These are phyloP conservation scores for Drosophila chauvacae DNA, from an alignment of 1,140 invertebrate genomes.

Conservation along the genomic window DNA sequence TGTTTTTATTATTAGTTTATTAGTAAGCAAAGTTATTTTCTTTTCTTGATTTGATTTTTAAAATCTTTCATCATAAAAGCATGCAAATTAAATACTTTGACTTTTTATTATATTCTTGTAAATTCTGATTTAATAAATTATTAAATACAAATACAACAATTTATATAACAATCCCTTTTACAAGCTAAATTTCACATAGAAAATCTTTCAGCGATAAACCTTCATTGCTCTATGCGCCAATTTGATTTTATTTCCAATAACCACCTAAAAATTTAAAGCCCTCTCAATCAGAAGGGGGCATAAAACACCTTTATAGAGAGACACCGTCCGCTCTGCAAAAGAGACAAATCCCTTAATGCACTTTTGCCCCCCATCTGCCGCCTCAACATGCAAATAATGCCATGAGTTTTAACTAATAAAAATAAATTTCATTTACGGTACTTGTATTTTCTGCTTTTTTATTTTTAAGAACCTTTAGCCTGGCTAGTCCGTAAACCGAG, in stretches of 20 bases:
- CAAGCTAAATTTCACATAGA: not conserved
- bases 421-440: slow-evolving; percentile 72
- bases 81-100: not conserved
- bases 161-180: too few species aligned
- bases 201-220: not conserved
- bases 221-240: not conserved
- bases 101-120: not conserved
- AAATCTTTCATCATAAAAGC: too few species aligned
- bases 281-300: not conserved
- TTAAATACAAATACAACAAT: not conserved
- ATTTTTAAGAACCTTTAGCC: slow-evolving; percentile 58
- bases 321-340: not conserved
- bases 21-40: too few species aligned
- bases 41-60: too few species aligned
- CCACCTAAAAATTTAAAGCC: slow-evolving; percentile 2
- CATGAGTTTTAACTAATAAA: slow-evolving; percentile 59
- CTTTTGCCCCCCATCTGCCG: slow-evolving; percentile 2
- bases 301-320: not conserved
- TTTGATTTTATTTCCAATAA: slow-evolving; percentile 1
- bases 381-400: slow-evolving; percentile 56
- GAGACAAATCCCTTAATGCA: slow-evolving; percentile 52
- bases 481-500: slow-evolving; percentile 44
- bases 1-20: too few species aligned
- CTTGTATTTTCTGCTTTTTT: slow-evolving; percentile 11
- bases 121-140: not conserved